Evolutionary conservation across 2,113 vertebrate species (phyloP).

Genomic region (Sapajus apella): DNA sequence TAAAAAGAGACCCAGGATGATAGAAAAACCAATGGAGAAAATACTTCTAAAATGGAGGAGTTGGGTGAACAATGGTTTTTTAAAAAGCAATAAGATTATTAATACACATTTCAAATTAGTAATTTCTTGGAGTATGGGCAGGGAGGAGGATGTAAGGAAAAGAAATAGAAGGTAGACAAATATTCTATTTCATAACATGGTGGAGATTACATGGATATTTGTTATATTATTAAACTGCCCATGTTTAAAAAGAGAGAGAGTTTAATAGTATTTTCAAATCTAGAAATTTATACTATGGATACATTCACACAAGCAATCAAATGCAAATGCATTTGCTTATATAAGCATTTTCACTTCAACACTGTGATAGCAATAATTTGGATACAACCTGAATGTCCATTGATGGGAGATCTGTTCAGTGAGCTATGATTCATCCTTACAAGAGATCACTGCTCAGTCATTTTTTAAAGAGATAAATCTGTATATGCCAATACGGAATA

Average conservation of each 20-base stretch:
- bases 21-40: background rate
- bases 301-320: slow-evolving; percentile 14
- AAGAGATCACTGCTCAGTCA: background rate
- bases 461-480: slow-evolving; percentile 18
- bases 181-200: slow-evolving; percentile 2
- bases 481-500: background rate
- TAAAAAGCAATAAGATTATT: background rate
- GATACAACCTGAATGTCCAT: background rate
- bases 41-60: background rate
- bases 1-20: background rate
- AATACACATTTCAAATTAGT: background rate
- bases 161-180: background rate
- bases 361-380: background rate
- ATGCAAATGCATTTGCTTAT: background rate
- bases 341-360: background rate
- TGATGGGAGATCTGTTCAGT: background rate
- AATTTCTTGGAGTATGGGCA: background rate
- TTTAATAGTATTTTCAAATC: background rate
- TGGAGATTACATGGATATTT: background rate
- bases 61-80: background rate
- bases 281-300: background rate
- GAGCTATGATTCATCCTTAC: background rate
- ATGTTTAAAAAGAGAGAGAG: background rate
- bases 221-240: background rate
- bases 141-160: background rate